Percentiles rank a stretch among this genome's conserved stretches.
Evolutionary conservation across 2,797 vertebrate genomes (phyloP).

Genomic region (Pantherophis vulpinus): DNA sequence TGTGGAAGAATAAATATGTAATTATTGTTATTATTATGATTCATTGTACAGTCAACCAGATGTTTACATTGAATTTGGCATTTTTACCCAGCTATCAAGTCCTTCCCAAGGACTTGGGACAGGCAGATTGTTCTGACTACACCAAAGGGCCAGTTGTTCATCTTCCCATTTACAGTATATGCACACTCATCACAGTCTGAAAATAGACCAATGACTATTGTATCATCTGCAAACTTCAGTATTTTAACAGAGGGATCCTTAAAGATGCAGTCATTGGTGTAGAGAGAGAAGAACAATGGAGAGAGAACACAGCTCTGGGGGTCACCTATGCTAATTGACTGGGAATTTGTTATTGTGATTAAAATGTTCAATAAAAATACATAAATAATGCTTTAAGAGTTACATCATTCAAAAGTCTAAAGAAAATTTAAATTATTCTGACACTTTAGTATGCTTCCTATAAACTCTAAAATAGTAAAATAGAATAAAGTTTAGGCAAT

Average conservation of each 20-base stretch:
- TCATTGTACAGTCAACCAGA: background rate
- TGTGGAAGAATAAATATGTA: background rate
- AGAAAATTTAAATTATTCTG: background rate
- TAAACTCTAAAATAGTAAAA: background rate
- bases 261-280: background rate
- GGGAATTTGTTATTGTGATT: background rate
- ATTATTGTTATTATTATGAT: background rate
- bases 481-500: background rate
- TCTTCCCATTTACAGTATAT: too few species aligned
- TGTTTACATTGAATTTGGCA: background rate
- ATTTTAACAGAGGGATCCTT: background rate
- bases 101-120: too few species aligned
- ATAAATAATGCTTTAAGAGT: background rate
- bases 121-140: too few species aligned
- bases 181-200: too few species aligned
- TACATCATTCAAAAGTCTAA: background rate
- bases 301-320: background rate
- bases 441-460: background rate
- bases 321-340: background rate
- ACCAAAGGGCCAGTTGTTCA: too few species aligned
- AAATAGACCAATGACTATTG: too few species aligned
- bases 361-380: background rate
- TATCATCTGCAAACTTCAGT: too few species aligned
- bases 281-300: background rate
- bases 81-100: background rate